A percentile compares a stretch with the other conserved stretches of the same genome.
Conservation (phyloP, 1,140 invertebrate genomes). For the Bursaphelenchus mucronatus region DNA sequence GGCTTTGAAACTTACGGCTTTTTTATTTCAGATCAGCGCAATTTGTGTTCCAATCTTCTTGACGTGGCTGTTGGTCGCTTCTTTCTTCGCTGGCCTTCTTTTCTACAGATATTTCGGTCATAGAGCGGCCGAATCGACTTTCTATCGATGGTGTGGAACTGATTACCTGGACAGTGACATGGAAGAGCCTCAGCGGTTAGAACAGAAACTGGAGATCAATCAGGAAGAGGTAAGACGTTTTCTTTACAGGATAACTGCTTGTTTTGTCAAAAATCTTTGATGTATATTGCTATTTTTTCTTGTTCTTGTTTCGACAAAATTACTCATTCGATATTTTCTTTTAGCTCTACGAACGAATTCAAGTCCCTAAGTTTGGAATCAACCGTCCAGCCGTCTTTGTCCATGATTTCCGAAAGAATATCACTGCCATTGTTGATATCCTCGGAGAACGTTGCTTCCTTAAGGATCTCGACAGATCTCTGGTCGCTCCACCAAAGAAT, state of each 20-base stretch:
- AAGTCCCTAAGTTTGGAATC: slow-evolving; percentile 61
- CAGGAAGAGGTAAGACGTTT: slow-evolving; percentile 6
- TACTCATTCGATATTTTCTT: slow-evolving; percentile 13
- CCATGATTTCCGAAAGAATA: slow-evolving; percentile 62
- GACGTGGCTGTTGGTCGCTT: slow-evolving; percentile 27
- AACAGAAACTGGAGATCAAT: slow-evolving; percentile 56
- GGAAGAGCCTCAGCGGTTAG: slow-evolving; percentile 56
- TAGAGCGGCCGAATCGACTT: slow-evolving; percentile 19
- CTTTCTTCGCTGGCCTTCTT: slow-evolving; percentile 31
- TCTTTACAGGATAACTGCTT: too few relatives aligned
- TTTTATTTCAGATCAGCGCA: slow-evolving; percentile 4
- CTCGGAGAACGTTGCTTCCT: slow-evolving; percentile 60
- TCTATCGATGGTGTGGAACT: slow-evolving; percentile 28
- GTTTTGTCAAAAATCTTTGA: neutral
- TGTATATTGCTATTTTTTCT: too few relatives aligned
- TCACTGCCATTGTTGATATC: slow-evolving; percentile 62
- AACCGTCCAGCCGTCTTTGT: slow-evolving; percentile 60
- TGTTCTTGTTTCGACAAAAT: too few relatives aligned
- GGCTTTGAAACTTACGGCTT: neutral
- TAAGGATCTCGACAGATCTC: slow-evolving; percentile 58
- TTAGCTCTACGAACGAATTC: slow-evolving; percentile 58
- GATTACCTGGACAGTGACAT: slow-evolving; percentile 25
- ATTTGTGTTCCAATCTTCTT: slow-evolving; percentile 26
- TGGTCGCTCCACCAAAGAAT: slow-evolving; percentile 61
- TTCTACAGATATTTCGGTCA: slow-evolving; percentile 32